Evolutionary conservation across 2,797 vertebrate species (phyloP).

Genomic region (Borostomias antarcticus): DNA sequence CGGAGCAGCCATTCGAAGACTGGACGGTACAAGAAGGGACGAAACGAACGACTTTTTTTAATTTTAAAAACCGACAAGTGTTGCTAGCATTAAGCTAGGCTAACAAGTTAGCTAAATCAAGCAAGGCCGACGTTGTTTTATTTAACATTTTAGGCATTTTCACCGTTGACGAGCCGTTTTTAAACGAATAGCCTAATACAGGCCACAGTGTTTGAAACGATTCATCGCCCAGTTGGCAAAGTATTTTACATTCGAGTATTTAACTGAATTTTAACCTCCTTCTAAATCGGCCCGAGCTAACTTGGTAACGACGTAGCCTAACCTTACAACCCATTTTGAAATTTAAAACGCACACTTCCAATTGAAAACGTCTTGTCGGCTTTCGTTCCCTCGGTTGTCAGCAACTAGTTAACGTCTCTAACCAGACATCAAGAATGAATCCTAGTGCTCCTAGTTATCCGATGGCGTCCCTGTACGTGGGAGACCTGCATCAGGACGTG

Average conservation of each 20-base stretch:
- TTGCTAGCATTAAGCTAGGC: constrained; percentile 29
- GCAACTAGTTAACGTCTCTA: constrained; percentile 13
- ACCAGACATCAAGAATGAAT: constrained; percentile 79
- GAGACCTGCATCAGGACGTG: constrained; percentile 88
- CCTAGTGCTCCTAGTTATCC: constrained; percentile 94
- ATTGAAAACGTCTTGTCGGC: constrained; percentile 33
- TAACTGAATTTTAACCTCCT: constrained; percentile 32
- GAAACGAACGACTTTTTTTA: constrained; percentile 43
- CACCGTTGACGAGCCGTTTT: no score
- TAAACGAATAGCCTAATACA: no score
- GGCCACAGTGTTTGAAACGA: no score
- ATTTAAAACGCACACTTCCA: not conserved
- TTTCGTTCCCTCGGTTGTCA: constrained; percentile 18
- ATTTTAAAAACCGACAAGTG: constrained; percentile 58
- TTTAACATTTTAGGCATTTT: constrained; percentile 19
- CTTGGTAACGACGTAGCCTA: constrained; percentile 6
- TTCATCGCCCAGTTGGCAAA: not conserved
- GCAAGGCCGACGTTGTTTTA: constrained; percentile 42
- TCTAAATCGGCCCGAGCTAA: not conserved
- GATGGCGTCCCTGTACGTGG: constrained; percentile 90
- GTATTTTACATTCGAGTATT: not conserved
- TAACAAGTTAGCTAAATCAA: constrained; percentile 15
- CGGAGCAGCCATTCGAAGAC: constrained; percentile 66
- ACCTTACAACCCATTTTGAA: constrained; percentile 28
- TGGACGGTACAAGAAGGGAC: constrained; percentile 61